A percentile compares a stretch with the other conserved stretches of the same genome.
These are phyloP conservation scores for Lacanobia oleracea DNA, from an alignment of 2,888 invertebrate species.

Conservation along the genomic window DNA sequence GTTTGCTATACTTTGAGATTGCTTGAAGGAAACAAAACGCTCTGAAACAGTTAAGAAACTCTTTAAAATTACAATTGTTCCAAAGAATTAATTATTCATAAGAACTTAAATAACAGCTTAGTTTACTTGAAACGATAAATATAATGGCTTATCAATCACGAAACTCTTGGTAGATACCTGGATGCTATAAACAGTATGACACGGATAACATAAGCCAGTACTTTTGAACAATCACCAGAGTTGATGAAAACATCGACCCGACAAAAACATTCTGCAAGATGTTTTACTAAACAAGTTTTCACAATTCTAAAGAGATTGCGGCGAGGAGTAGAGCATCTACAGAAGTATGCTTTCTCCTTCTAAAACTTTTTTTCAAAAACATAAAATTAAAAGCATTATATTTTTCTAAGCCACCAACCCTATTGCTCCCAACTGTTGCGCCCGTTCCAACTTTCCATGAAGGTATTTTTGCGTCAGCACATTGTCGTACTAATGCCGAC, in stretches of 20 bases:
- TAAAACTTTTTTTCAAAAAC: too few relatives aligned
- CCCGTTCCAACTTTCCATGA: slow-evolving; percentile 29
- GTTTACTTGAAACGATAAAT: too few relatives aligned
- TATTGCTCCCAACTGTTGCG: slow-evolving; percentile 22
- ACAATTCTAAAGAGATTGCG: too few relatives aligned
- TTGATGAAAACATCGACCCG: too few relatives aligned
- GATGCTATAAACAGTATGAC: too few relatives aligned
- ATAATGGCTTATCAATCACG: background rate
- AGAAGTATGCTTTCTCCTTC: background rate
- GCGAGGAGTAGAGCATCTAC: background rate
- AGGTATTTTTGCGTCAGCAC: slow-evolving; percentile 42
- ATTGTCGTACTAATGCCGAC: slow-evolving; percentile 19
- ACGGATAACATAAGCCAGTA: too few relatives aligned
- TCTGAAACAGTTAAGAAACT: background rate
- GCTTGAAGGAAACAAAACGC: background rate
- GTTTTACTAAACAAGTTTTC: too few relatives aligned
- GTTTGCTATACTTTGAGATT: too few relatives aligned
- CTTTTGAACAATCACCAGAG: too few relatives aligned
- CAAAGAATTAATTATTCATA: too few relatives aligned
- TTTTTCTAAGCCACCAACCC: slow-evolving; percentile 14
- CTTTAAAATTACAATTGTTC: background rate
- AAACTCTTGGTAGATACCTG: background rate
- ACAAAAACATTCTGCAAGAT: too few relatives aligned
- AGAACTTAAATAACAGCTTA: too few relatives aligned
- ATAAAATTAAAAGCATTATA: background rate